phyloP scores from a whole-genome alignment of 2,113 vertebrate species.

The Rhea pennata region DNA sequence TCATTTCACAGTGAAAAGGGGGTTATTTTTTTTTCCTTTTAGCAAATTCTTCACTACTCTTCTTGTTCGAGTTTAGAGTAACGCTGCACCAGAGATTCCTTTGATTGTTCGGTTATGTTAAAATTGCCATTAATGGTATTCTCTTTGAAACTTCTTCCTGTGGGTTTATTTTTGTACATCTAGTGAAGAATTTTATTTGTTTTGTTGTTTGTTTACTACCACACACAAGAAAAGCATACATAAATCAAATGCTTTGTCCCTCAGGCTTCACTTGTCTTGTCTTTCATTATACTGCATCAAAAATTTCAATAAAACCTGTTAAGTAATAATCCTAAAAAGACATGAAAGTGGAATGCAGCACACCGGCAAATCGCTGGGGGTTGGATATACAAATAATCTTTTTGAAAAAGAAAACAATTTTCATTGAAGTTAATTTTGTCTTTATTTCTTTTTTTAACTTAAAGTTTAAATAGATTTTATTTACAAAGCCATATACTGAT shows the following conservation, averaged over 20 bases:
- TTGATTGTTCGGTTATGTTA: constrained; percentile 52
- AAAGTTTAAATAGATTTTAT: constrained; percentile 2
- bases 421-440: not conserved
- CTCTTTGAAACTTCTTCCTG: constrained; percentile 31
- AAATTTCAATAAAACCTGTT: constrained; percentile 31
- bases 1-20: constrained; percentile 46
- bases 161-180: constrained; percentile 10
- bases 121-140: constrained; percentile 27
- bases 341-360: constrained; percentile 35
- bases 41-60: not conserved
- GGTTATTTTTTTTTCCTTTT: not conserved
- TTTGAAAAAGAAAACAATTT: not conserved
- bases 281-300: constrained; percentile 20
- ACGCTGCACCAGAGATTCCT: constrained; percentile 2
- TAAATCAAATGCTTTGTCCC: constrained; percentile 36
- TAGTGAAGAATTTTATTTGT: not conserved
- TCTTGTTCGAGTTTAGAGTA: constrained; percentile 39
- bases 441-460: not conserved
- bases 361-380: not conserved
- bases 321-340: constrained; percentile 47
- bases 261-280: constrained; percentile 19
- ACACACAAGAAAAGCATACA: not conserved
- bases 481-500: not conserved
- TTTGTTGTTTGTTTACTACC: constrained; percentile 40
- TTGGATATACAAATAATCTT: not conserved